Base-by-base conservation (phyloP, 2,113 vertebrate genomes). In the Paraplagusia blochii region DNA sequence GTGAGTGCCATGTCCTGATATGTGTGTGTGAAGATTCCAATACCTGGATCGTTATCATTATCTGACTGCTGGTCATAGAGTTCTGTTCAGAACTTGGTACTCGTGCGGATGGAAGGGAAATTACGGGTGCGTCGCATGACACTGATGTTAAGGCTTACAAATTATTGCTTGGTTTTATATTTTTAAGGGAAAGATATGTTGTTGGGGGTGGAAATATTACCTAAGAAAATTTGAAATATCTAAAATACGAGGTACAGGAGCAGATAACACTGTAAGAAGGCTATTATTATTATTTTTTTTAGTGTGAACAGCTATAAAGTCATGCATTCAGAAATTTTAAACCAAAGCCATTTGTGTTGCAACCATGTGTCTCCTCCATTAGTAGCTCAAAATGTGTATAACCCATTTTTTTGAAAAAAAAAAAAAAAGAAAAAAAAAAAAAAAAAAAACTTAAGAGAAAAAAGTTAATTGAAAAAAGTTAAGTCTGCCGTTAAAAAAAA, bases 1-100 rank as follows among this genome's bases (percentile, higher is more conserved):
- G 66, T 0, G 33, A 66, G 51, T 48, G 62, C 44, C 63, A 47
- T 22, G 54, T 0, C 40, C 43, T 55, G 29, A 48, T 48, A 47
- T 50, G 2, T 40, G 63, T 18, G 53, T 19, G 72, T 44, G 65
- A 62, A 64, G 59, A 46, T 47, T 60, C 69, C 59, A 22, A 10
- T 52, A 57, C 59, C 18, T 48, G 67, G 18, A 53, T 70, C 76
- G 53, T 66, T 74, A 77, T 80, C 80, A 66, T 54, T 62, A 55
- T 54, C 52, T 74, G 72, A 83, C 72, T 71, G 56, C 56, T 53
- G 66, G 53, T 64, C 12, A 18, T 45, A 46, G 40, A 34, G 49
- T 57, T 66, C 58, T 57, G 55, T 40, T 45, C 59, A 2, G 13
- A 48, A 50, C 10, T 40, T 13, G 11, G 11, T 10, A 29, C 3